These are phyloP conservation scores for Ichneumoninae sp. DNA, from an alignment of 2,888 invertebrate genomes.

Conservation along the genomic window DNA sequence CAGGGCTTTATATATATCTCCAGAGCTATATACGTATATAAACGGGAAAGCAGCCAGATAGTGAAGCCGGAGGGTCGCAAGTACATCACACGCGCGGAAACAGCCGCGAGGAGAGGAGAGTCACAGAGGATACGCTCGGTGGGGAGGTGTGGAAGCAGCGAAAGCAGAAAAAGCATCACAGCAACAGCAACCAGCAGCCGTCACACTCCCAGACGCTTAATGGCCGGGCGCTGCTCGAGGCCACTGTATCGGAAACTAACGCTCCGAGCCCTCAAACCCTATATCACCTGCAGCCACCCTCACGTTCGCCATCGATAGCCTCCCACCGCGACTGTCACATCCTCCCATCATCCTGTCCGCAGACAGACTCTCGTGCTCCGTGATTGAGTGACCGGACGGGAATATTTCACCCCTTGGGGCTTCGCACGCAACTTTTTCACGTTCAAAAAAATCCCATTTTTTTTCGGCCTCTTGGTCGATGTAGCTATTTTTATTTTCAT, in stretches of 20 bases:
- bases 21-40: neutral
- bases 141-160: neutral
- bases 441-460: neutral
- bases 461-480: neutral
- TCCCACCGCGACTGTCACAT: conserved; percentile 47
- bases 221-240: conserved; percentile 52
- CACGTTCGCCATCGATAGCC: conserved; percentile 34
- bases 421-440: conserved; percentile 3
- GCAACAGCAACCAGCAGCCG: conserved; percentile 53
- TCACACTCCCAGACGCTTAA: conserved; percentile 65
- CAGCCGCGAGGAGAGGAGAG: conserved; percentile 15
- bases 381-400: conserved; percentile 10
- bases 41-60: conserved; percentile 34
- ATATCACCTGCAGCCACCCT: conserved; percentile 32
- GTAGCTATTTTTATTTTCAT: neutral
- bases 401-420: conserved; percentile 14
- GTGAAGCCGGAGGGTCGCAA: conserved; percentile 33
- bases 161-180: conserved; percentile 44
- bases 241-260: conserved; percentile 64
- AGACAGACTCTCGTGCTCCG: neutral
- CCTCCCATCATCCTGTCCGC: conserved; percentile 44
- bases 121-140: neutral
- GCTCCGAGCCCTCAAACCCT: conserved; percentile 41
- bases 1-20: neutral
- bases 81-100: conserved; percentile 30